A percentile compares a stretch with the other conserved stretches of the same genome.
These are phyloP conservation scores for Oceanites oceanicus DNA, from an alignment of 2,113 vertebrate genomes.

Conservation along the genomic window DNA sequence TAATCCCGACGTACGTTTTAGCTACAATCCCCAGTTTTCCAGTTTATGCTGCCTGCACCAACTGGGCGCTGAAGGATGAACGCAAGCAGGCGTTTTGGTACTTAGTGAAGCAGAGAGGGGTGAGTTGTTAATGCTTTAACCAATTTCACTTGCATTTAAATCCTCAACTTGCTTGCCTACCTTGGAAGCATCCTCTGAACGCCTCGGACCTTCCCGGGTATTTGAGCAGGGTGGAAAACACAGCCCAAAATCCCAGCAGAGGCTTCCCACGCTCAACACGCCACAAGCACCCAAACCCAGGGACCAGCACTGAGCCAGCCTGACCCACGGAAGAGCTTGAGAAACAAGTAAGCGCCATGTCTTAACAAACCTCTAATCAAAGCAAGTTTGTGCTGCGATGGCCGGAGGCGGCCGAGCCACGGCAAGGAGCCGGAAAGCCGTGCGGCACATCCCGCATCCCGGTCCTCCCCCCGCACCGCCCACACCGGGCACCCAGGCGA, in stretches of 20 bases:
- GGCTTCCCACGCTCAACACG: neutral
- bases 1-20: neutral
- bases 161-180: neutral
- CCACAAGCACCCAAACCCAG: neutral
- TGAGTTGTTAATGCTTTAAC: neutral
- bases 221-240: neutral
- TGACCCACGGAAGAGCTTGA: neutral
- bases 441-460: accelerated
- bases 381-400: neutral
- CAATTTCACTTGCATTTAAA: neutral
- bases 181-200: neutral
- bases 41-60: neutral
- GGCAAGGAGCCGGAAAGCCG: accelerated
- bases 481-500: accelerated
- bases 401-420: neutral
- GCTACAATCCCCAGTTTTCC: neutral
- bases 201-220: neutral
- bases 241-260: accelerated
- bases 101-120: neutral
- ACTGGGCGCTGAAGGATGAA: neutral
- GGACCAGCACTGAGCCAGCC: neutral
- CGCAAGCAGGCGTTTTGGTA: neutral
- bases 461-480: neutral
- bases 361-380: neutral
- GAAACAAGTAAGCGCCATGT: neutral